Evolutionary conservation across 2,888 invertebrate genomes (phyloP), one percentile per base, ranked within the genome.

Genomic region (Odontothrips loti): DNA sequence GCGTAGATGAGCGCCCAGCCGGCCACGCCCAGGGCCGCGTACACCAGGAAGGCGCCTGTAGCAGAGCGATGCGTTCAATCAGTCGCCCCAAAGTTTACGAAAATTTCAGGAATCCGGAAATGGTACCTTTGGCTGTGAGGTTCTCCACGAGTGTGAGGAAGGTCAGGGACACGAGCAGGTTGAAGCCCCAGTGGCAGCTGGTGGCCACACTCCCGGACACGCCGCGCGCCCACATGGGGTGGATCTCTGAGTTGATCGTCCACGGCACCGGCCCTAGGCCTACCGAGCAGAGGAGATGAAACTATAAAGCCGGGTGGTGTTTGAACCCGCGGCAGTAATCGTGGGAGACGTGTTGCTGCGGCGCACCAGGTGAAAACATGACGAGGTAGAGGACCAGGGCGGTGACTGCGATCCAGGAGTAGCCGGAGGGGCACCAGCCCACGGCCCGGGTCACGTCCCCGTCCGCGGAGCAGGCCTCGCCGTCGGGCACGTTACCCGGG

Each of bases 231-330:
- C 90, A 90, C 63, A 87, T 85, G 0, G 90, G 90, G 84, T 89
- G 90, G 81, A 90, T 89, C 85, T 90, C 90, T 3, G 89, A 88
- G 85, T 90, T 90, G 80, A 90, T 87, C 9, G 89, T 89, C 90
- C 90, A 90, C 0, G 90, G 89, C 87, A 90, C 89, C 3, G 89
- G 89, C 10, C 89, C 90, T 85, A 89, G 87, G 63, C 90, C 90
- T 89, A 83, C 23, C 12, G 47, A 8, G 17, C 47, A 3, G 51
- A 51, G 48, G 2, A 51, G 20, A 3, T 6, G 9, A 51, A 51
- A 10, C 9, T 51, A 51, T 3, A 20, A 51, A 51, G 2, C 12
- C 9, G 51, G 51, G 6, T 10, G 20, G 51, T 10, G 10, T 10
- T 3, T 20, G 51, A 51, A 10, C 51, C 51, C 51, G 12, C 2